Evolutionary conservation across 2,797 vertebrate genomes (phyloP), one percentile per base, ranked within the genome.

Genomic region (Hylomyscus alleni): DNA sequence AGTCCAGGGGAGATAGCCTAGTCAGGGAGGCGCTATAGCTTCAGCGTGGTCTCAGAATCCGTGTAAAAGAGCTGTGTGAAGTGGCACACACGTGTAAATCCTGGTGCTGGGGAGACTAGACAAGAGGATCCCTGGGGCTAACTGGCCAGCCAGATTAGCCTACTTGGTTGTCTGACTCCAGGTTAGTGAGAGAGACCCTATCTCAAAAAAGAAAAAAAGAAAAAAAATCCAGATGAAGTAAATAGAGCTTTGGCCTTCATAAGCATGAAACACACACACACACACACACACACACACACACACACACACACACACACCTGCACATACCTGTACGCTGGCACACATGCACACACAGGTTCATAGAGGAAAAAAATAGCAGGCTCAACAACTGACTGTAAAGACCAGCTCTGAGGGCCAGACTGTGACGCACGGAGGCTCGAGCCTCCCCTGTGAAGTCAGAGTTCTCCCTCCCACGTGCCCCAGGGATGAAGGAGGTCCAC

Each of bases 371-470:
- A 90, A 93, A 82, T 91, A 86, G 96, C 72, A 52, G 4, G 80
- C 40, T 97, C 97, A 94, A 93, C 97, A 97, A 95, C 93, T 90
- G 97, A 93, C 0, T 69, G 92, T 8, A 92, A 90, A 92, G 0
- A 94, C 77, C 96, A 97, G 95, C 86, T 87, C 93, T 17, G 84
- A 56, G 26, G 3, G 14, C 6, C 1, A 15, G 86, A 47, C 72
- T 44, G 44, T 90, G 94, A 96, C 88, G 89, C 58, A 56, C 0
- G 2, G 60, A 84, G 84, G 47, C 85, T 37, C 76, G 47, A 87
- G 3, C 1, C 37, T 73, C 14, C 80, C 76, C 60, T 0, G 1
- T 92, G 80, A 47, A 81, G 91, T 11, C 62, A 24, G 1, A 0
- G 29, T 72, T 78, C 85, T 76, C n/a, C 75, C 2, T 65, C 1